Conservation (phyloP, 2,888 invertebrate species). For the Thysanoteuthis rhombus region DNA sequence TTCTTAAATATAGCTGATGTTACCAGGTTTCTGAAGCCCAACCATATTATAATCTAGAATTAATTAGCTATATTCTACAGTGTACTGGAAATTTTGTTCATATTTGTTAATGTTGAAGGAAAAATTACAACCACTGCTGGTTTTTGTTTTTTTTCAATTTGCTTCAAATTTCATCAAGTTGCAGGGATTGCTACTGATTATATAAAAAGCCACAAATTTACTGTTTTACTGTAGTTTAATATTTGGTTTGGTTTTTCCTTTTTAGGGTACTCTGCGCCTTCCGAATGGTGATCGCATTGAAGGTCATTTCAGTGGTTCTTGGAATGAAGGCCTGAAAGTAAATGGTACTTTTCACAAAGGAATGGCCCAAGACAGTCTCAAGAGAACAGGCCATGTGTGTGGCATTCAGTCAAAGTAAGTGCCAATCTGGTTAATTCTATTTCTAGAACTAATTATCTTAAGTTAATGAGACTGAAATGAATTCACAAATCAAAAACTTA, state of each 20-base stretch:
- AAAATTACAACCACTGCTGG: no score
- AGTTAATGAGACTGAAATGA: neutral
- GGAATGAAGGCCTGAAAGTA: conserved; percentile 83
- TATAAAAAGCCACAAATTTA: neutral
- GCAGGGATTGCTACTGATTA: no score
- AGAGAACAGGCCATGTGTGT: conserved; percentile 35
- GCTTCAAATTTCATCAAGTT: no score
- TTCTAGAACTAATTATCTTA: neutral
- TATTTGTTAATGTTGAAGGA: no score
- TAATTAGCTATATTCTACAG: no score
- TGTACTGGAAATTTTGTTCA: no score
- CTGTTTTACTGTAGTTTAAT: neutral
- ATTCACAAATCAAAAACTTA: neutral
- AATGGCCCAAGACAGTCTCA: conserved; percentile 16
- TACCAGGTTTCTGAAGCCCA: no score
- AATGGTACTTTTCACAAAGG: conserved; percentile 74
- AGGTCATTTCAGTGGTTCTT: conserved; percentile 77
- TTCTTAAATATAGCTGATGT: no score
- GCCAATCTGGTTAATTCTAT: neutral
- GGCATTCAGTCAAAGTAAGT: conserved; percentile 41
- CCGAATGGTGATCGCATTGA: conserved; percentile 82
- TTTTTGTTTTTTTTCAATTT: no score
- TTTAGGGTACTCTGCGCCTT: conserved; percentile 79
- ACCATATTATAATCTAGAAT: no score
- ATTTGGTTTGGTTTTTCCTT: conserved; percentile 13